A percentile compares a stretch with the other conserved stretches of the same genome.
These are phyloP conservation scores for Sepiola atlantica DNA, from an alignment of 2,888 invertebrate genomes.

Conservation along the genomic window DNA sequence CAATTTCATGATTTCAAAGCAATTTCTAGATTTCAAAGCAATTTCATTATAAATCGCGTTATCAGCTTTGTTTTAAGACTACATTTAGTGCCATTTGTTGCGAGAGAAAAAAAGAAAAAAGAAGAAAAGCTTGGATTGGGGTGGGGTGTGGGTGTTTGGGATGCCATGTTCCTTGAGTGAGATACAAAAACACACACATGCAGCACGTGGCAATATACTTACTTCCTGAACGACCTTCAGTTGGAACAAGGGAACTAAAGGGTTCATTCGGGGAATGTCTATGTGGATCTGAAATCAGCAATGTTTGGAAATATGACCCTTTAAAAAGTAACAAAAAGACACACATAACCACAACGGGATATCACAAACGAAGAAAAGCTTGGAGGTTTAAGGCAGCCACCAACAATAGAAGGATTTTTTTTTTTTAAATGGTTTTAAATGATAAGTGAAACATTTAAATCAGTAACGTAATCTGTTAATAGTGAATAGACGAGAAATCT, in stretches of 20 bases:
- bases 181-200: background rate
- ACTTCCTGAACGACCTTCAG: slow-evolving; percentile 89
- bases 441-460: background rate
- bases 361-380: too few relatives aligned
- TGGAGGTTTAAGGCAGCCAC: background rate
- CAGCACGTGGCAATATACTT: slow-evolving; percentile 56
- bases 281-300: slow-evolving; percentile 88
- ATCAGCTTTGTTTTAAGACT: too few relatives aligned
- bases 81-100: too few relatives aligned
- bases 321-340: too few relatives aligned
- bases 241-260: slow-evolving; percentile 95
- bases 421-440: too few relatives aligned
- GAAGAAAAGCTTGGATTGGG: too few relatives aligned
- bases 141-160: background rate
- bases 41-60: too few relatives aligned
- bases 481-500: background rate
- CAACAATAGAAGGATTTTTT: background rate
- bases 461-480: background rate
- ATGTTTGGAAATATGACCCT: too few relatives aligned
- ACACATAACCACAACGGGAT: too few relatives aligned
- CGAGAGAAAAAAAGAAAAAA: background rate
- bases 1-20: too few relatives aligned
- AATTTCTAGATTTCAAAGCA: too few relatives aligned
- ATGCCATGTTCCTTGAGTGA: background rate
- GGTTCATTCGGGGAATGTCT: slow-evolving; percentile 99